Evolutionary conservation across 2,797 vertebrate species (phyloP).

Genomic region (Sebastes trivittatus): DNA sequence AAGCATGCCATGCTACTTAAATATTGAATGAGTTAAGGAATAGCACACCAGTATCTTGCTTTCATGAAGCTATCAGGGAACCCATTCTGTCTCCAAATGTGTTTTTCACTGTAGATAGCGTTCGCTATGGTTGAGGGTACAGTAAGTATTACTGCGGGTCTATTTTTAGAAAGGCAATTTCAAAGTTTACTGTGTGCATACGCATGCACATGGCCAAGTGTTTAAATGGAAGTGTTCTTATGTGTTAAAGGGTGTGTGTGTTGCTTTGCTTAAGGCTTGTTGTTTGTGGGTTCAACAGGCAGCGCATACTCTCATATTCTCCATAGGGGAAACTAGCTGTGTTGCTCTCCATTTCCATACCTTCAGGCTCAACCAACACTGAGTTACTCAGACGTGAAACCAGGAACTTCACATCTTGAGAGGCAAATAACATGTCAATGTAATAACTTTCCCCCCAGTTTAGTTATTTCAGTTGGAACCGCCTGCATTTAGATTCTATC

Average conservation of each 20-base stretch:
- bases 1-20: constrained; percentile 63
- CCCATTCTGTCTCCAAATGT: constrained; percentile 60
- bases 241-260: neutral
- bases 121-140: constrained; percentile 52
- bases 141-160: constrained; percentile 52
- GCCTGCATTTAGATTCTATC: neutral
- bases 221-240: constrained; percentile 29
- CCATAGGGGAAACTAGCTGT: constrained; percentile 42
- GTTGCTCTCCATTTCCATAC: constrained; percentile 53
- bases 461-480: constrained; percentile 18
- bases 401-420: constrained; percentile 34
- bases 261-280: constrained; percentile 46
- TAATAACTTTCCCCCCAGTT: constrained; percentile 18
- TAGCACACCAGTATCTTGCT: constrained; percentile 51
- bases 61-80: constrained; percentile 65
- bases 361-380: constrained; percentile 54
- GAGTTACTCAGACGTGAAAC: constrained; percentile 73
- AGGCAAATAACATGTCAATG: constrained; percentile 31
- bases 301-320: constrained; percentile 42
- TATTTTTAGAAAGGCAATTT: constrained; percentile 77
- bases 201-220: constrained; percentile 10
- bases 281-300: constrained; percentile 64
- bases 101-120: constrained; percentile 47
- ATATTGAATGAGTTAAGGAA: constrained; percentile 74
- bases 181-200: constrained; percentile 61